Evolutionary conservation across 2,113 vertebrate species (phyloP), one percentile per base, ranked within the genome.

Genomic region (Strix aluco): DNA sequence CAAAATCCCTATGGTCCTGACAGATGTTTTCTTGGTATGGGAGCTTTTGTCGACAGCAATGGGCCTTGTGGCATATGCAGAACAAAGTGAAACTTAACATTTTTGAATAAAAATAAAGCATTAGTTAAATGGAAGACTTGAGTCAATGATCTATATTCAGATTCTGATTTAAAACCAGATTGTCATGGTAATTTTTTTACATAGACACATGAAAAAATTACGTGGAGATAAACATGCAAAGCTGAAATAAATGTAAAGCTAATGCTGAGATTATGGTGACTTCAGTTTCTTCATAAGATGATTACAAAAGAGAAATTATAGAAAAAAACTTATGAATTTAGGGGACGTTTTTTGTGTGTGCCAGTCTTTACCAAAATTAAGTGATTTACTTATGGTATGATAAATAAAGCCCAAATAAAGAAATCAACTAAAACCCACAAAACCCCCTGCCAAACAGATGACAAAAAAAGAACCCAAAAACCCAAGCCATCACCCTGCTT

Each of bases 21-120:
- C 97, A 98, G 97, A 97, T 96, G 96, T 86, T 91, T 92, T 58
- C 67, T 95, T 93, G 91, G 59, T 75, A 47, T 10, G 1, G 89
- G 42, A 88, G 70, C 27, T 91, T 87, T 89, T 86, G 75, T 69
- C 46, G 8, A 69, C 62, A 91, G 92, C 62, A 44, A 14, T 59
- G 57, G 87, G 44, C 73, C 63, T 87, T 75, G 69, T 80, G 93
- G 69, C 72, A 52, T 67, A 84, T 78, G 90, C 78, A 92, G 54
- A 85, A 72, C 75, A 81, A 91, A 96, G 81, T 80, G 54, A 83
- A 90, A 89, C 62, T 52, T 58, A 67, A 65, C 19, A 3, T 44
- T 96, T 93, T 42, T 87, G 14, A 89, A 85, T 77, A 65, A 90
- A 96, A 93, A 80, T 72, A 71, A 86, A 90, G 79, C 77, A 32